Percentiles rank a stretch among this genome's conserved stretches.
These are phyloP conservation scores for Seriola rivoliana DNA, from an alignment of 2,113 vertebrate species.

Conservation along the genomic window DNA sequence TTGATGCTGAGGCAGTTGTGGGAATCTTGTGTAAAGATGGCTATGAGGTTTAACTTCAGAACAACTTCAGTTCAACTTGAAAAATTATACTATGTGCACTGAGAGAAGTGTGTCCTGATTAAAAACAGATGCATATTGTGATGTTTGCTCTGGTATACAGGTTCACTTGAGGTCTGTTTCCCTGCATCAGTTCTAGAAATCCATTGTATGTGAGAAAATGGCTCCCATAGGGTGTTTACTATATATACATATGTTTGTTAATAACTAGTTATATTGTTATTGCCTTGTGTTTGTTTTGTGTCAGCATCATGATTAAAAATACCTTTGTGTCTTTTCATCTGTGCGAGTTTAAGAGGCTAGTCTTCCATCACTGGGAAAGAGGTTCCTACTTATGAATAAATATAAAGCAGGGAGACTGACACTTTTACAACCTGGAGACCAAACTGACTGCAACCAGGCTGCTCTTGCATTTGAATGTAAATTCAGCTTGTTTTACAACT, in stretches of 20 bases:
- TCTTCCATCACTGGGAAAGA: background rate
- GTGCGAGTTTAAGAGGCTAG: background rate
- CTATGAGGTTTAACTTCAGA: background rate
- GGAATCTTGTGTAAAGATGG: no score
- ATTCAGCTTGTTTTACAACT: no score
- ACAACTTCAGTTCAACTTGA: no score
- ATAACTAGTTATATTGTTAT: background rate
- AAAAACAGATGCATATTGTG: background rate
- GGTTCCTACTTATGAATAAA: background rate
- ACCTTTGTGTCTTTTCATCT: background rate
- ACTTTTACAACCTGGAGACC: background rate
- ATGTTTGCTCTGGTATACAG: slow-evolving; percentile 1
- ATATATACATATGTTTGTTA: background rate
- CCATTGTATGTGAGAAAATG: background rate
- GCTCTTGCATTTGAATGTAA: background rate
- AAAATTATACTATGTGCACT: no score
- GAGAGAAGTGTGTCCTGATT: background rate
- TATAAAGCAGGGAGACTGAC: background rate
- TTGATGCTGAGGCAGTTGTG: no score
- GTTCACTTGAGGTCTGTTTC: slow-evolving; percentile 3
- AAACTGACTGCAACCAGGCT: background rate
- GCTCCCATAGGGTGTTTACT: background rate
- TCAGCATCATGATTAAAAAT: background rate
- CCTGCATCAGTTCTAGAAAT: slow-evolving; percentile 1
- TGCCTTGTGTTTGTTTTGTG: background rate